phyloP scores from a whole-genome alignment of 30 jellyfish, hydroid and myxozoan genomes.

The Turritopsis rubra region DNA sequence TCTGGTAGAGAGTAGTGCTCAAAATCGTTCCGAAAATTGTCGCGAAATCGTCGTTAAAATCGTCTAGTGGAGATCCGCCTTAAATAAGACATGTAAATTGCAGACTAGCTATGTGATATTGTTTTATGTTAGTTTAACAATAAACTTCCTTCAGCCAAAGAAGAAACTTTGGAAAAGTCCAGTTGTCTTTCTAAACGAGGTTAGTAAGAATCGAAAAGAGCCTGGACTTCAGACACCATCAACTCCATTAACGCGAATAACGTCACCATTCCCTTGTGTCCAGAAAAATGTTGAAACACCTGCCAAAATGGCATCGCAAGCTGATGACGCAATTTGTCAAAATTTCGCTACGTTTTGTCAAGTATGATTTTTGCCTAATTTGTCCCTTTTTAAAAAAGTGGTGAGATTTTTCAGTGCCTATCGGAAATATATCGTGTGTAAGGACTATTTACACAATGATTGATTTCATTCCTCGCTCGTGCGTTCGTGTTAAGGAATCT shows the following conservation, averaged over 20 bases:
- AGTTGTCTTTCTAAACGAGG: conserved; percentile 1
- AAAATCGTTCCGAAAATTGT: no score
- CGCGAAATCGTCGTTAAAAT: no score
- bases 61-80: no score
- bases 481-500: no score
- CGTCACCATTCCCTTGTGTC: background rate
- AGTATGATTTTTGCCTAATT: background rate
- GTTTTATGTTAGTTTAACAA: no score
- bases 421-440: background rate
- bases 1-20: no score
- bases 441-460: no score
- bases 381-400: background rate
- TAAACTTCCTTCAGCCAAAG: conserved; percentile 9
- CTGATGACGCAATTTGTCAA: background rate
- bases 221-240: background rate
- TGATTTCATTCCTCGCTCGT: no score
- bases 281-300: background rate
- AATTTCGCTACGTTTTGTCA: background rate
- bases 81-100: no score
- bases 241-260: background rate
- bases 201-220: background rate
- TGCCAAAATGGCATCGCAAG: background rate
- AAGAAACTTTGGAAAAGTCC: conserved; percentile 36
- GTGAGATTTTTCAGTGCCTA: background rate
- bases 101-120: no score